Evolutionary conservation across 2,888 invertebrate genomes (phyloP).

Genomic region (Odontocolon sp.): DNA sequence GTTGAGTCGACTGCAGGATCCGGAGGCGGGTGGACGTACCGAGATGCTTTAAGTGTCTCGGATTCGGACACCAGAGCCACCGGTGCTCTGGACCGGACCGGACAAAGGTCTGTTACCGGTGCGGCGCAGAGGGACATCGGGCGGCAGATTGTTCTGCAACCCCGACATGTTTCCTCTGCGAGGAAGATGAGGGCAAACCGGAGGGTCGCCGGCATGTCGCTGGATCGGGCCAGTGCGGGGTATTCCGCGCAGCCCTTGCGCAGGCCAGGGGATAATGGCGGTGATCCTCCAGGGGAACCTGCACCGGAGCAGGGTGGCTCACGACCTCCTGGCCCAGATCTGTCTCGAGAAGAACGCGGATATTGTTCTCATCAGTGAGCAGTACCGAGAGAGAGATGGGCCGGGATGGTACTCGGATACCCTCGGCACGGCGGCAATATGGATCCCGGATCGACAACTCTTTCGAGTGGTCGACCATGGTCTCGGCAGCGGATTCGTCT

Average conservation of each 20-base stretch:
- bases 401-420: conserved; percentile 34
- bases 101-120: conserved; percentile 53
- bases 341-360: conserved; percentile 31
- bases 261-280: conserved; percentile 18
- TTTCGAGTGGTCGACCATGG: conserved; percentile 13
- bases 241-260: conserved; percentile 32
- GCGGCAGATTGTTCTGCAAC: conserved; percentile 1
- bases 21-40: background rate
- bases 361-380: conserved; percentile 40
- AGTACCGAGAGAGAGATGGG: conserved; percentile 18
- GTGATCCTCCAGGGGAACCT: conserved; percentile 43
- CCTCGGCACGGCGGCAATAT: conserved; percentile 49
- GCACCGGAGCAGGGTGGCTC: conserved; percentile 38
- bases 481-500: conserved; percentile 29
- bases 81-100: conserved; percentile 44
- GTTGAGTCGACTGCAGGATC: conserved; percentile 22
- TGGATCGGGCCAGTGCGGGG: conserved; percentile 10
- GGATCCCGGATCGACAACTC: conserved; percentile 23
- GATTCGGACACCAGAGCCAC: conserved; percentile 24
- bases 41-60: conserved; percentile 25
- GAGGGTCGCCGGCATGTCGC: no score
- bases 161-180: conserved; percentile 52
- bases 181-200: background rate
- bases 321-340: conserved; percentile 47
- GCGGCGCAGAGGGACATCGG: conserved; percentile 55